A percentile compares a stretch with the other conserved stretches of the same genome.
These are phyloP conservation scores for Siderastrea radians DNA, from an alignment of 92 coral and sea anemone species.

Conservation along the genomic window DNA sequence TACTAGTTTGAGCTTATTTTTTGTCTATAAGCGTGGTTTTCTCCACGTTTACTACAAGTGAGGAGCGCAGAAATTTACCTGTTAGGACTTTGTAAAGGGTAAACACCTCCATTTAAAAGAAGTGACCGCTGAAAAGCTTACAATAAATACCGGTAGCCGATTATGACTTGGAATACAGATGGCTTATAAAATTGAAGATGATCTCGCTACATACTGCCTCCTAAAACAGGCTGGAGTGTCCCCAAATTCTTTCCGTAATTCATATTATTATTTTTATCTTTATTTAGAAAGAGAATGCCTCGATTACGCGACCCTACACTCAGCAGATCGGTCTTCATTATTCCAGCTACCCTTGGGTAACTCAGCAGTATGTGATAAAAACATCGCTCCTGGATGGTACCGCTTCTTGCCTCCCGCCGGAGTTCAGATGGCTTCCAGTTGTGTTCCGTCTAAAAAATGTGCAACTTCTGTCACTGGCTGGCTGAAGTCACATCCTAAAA, in stretches of 20 bases:
- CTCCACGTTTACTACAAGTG: no score
- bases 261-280: no score
- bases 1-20: no score
- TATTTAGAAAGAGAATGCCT: constrained; percentile 16
- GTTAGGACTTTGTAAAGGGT: no score
- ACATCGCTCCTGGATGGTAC: constrained; percentile 33
- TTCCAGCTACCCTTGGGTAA: neutral
- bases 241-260: neutral
- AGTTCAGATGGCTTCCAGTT: constrained; percentile 27
- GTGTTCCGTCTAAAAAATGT: constrained; percentile 11
- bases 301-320: neutral
- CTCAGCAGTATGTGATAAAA: constrained; percentile 30
- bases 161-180: no score
- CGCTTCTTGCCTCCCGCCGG: constrained; percentile 44
- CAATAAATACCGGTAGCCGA: no score
- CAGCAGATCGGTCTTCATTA: constrained; percentile 1
- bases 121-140: no score
- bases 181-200: no score
- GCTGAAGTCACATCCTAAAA: constrained; percentile 28
- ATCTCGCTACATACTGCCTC: no score
- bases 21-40: no score
- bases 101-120: no score
- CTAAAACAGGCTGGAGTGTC: neutral
- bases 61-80: no score
- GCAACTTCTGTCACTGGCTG: constrained; percentile 38